Conservation (phyloP, 1,140 invertebrate genomes). For the Brachystomella parvula region DNA sequence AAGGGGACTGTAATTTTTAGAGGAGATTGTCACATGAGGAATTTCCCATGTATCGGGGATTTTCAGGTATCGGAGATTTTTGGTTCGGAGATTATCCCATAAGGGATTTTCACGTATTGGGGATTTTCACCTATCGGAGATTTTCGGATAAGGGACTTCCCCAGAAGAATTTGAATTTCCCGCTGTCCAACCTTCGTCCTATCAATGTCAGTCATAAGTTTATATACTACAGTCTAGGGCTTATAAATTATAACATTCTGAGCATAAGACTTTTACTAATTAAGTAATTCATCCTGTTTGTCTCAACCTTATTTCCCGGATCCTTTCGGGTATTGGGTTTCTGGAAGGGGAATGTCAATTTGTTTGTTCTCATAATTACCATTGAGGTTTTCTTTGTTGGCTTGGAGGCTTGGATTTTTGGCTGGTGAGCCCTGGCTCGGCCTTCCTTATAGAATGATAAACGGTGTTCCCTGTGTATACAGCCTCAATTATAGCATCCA, state of each 20-base stretch:
- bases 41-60: too few relatives aligned
- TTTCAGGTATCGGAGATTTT: too few relatives aligned
- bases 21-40: too few relatives aligned
- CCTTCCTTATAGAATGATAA: not conserved
- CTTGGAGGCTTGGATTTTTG: not conserved
- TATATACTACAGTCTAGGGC: not conserved
- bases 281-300: not conserved
- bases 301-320: not conserved
- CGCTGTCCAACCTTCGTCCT: too few relatives aligned
- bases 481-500: not conserved
- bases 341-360: not conserved
- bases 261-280: not conserved
- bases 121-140: too few relatives aligned
- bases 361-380: constrained; percentile 1
- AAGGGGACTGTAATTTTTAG: too few relatives aligned
- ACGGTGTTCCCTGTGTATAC: not conserved
- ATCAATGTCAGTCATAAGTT: too few relatives aligned
- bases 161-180: not conserved
- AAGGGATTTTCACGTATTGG: too few relatives aligned
- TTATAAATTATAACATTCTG: not conserved
- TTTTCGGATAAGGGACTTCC: not conserved
- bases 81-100: too few relatives aligned
- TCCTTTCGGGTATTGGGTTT: not conserved
- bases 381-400: not conserved
- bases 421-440: not conserved